A percentile compares a stretch with the other conserved stretches of the same genome.
These are phyloP conservation scores for Melanogrammus aeglefinus DNA, from an alignment of 2,797 vertebrate species.

Conservation along the genomic window DNA sequence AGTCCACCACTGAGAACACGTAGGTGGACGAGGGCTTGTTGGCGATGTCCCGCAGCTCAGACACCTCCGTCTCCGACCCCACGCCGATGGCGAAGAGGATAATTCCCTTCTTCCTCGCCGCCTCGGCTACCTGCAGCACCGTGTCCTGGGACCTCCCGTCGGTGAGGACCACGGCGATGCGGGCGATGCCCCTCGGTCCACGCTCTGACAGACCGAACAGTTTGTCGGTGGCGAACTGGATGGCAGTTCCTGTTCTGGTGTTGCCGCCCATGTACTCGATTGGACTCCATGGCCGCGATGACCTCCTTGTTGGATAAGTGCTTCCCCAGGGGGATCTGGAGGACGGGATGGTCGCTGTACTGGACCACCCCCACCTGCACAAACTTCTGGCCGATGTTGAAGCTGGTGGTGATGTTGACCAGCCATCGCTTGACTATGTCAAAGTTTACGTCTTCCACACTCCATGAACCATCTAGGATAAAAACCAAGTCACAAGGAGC, in stretches of 20 bases:
- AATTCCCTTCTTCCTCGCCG: slow-evolving; percentile 88
- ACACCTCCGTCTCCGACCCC: slow-evolving; percentile 86
- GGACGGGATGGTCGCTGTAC: slow-evolving; percentile 90
- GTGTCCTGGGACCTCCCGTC: slow-evolving; percentile 97
- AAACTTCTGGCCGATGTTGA: slow-evolving; percentile 94
- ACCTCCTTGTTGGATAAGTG: slow-evolving; percentile 79
- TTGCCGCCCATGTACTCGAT: slow-evolving; percentile 95
- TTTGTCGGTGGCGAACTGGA: slow-evolving; percentile 89
- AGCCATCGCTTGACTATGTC: slow-evolving; percentile 97
- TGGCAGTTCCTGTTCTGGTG: slow-evolving; percentile 90
- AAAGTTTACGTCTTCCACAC: slow-evolving; percentile 94
- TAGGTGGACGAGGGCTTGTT: slow-evolving; percentile 94
- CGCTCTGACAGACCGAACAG: slow-evolving; percentile 90
- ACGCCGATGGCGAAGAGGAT: slow-evolving; percentile 96
- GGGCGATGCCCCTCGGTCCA: slow-evolving; percentile 78
- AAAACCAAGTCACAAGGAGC: slow-evolving; percentile 93
- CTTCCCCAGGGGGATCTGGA: slow-evolving; percentile 90
- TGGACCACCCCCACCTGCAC: slow-evolving; percentile 96
- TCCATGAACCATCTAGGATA: slow-evolving; percentile 96
- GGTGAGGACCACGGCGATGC: slow-evolving; percentile 94
- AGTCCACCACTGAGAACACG: slow-evolving; percentile 94
- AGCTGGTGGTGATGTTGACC: slow-evolving; percentile 91
- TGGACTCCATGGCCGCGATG: slow-evolving; percentile 83
- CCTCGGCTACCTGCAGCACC: slow-evolving; percentile 86
- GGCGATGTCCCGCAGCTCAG: slow-evolving; percentile 87